Percentiles rank a stretch among this genome's conserved stretches.
Conservation (phyloP, 2,797 vertebrate genomes). For the Cynodonichthys magdalenae region DNA sequence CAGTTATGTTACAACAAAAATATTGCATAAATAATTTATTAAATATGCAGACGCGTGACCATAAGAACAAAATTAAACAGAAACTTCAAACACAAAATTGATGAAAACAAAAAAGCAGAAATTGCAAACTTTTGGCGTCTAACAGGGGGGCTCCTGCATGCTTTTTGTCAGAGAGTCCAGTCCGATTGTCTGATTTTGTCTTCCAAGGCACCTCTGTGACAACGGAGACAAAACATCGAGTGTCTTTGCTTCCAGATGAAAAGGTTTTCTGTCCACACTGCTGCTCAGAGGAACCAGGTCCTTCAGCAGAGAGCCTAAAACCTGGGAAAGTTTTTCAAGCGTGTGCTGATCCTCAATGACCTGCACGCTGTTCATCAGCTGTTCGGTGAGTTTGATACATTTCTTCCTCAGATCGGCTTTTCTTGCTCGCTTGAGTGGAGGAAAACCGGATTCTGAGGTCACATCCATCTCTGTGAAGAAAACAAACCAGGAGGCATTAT, state of each 20-base stretch:
- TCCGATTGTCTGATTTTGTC: neutral
- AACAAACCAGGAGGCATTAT: neutral
- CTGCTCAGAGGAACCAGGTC: conserved; percentile 3
- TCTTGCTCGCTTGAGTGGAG: conserved; percentile 2
- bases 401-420: conserved; percentile 20
- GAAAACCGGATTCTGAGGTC: neutral
- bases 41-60: neutral
- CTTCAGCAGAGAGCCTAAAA: conserved; percentile 14
- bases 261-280: neutral
- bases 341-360: conserved; percentile 6
- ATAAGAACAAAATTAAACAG: neutral
- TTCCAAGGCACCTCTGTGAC: neutral
- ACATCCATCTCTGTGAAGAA: conserved; percentile 3
- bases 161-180: neutral
- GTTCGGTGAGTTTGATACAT: conserved; percentile 26
- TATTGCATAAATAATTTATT: neutral
- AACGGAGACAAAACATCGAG: neutral
- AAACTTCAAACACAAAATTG: neutral
- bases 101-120: neutral
- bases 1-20: neutral
- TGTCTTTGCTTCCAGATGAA: conserved; percentile 4
- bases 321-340: conserved; percentile 18
- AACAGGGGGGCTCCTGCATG: neutral
- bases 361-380: conserved; percentile 13
- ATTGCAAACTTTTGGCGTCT: neutral